These are phyloP conservation scores for Anarsia innoxiella DNA, from an alignment of 2,888 invertebrate species.

Conservation along the genomic window DNA sequence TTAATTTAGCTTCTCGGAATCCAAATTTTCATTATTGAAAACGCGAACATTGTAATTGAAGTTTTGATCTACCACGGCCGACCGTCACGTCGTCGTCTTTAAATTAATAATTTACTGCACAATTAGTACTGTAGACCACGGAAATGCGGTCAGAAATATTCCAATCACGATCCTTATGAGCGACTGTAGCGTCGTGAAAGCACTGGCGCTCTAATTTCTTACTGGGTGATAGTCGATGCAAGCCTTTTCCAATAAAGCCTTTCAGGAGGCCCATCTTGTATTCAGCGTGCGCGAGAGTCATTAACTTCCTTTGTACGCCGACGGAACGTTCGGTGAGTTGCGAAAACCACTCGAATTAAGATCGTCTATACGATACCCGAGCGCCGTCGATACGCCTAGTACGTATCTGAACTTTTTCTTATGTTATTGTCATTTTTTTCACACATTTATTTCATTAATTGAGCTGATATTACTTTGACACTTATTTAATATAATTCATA, in stretches of 20 bases:
- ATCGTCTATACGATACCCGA: slow-evolving; percentile 28
- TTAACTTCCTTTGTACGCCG: slow-evolving; percentile 56
- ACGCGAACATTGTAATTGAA: slow-evolving; percentile 1
- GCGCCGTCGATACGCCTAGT: too few relatives aligned
- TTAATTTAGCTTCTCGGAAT: background rate
- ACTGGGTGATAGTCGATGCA: slow-evolving; percentile 36
- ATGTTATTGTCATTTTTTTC: too few relatives aligned
- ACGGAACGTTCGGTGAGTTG: slow-evolving; percentile 46
- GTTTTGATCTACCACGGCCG: background rate
- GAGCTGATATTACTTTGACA: too few relatives aligned
- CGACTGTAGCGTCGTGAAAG: slow-evolving; percentile 13
- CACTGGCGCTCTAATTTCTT: slow-evolving; percentile 34
- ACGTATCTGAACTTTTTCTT: too few relatives aligned
- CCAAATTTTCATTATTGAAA: background rate
- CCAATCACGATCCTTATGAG: slow-evolving; percentile 6
- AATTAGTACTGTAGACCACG: slow-evolving; percentile 3
- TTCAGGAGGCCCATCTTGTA: slow-evolving; percentile 43
- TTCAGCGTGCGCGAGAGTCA: slow-evolving; percentile 51
- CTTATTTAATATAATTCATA: too few relatives aligned
- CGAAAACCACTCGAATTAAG: slow-evolving; percentile 62
- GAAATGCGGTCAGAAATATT: background rate
- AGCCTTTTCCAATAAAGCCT: slow-evolving; percentile 51
- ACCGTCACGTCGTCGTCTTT: slow-evolving; percentile 1
- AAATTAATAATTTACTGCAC: slow-evolving; percentile 6
- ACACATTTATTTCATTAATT: too few relatives aligned